A percentile compares a stretch with the other conserved stretches of the same genome.
phyloP scores from a whole-genome alignment of 2,797 vertebrate genomes.

The Falco biarmicus region DNA sequence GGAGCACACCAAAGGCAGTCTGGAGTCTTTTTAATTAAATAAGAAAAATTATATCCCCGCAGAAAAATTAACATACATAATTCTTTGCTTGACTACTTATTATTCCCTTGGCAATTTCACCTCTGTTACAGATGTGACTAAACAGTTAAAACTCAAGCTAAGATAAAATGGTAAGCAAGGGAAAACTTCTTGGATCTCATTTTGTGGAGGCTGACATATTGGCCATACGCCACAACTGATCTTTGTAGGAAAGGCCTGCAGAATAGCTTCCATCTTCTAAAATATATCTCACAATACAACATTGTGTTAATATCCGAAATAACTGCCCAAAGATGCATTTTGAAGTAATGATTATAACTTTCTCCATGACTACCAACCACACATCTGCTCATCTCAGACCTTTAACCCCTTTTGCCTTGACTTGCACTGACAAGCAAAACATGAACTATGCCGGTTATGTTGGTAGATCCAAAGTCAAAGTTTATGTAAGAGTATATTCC shows the following conservation, averaged over 20 bases:
- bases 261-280: neutral
- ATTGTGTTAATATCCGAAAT: neutral
- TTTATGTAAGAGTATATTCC: neutral
- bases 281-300: neutral
- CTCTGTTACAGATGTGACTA: neutral
- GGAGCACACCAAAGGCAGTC: neutral
- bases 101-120: neutral
- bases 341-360: neutral
- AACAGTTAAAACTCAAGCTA: conserved; percentile 23
- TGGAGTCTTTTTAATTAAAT: neutral
- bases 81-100: neutral
- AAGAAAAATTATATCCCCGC: neutral
- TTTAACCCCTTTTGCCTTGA: neutral
- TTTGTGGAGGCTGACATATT: conserved; percentile 34
- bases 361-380: neutral
- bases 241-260: conserved; percentile 11
- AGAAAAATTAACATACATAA: neutral
- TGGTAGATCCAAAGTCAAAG: neutral
- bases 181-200: conserved; percentile 10
- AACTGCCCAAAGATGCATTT: neutral
- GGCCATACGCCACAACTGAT: conserved; percentile 4
- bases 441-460: neutral
- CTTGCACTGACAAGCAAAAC: neutral
- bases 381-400: neutral
- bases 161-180: conserved; percentile 26